These are phyloP conservation scores for Upupa epops DNA, from an alignment of 2,113 vertebrate genomes.

Conservation along the genomic window DNA sequence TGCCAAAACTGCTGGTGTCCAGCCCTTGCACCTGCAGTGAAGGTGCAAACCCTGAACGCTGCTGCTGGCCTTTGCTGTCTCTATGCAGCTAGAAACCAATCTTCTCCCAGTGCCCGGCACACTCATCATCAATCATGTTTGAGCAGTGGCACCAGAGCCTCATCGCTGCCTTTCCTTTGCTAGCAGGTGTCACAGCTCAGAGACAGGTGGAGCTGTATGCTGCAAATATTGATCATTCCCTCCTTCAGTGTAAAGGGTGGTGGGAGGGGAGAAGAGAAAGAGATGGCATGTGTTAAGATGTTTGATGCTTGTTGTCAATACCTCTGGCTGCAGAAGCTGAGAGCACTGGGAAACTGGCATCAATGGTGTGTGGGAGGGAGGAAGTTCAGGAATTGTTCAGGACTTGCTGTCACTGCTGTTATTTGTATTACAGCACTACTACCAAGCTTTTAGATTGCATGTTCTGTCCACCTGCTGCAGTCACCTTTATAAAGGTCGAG, in stretches of 20 bases:
- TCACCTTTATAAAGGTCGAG: neutral
- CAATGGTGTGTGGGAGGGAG: neutral
- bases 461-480: neutral
- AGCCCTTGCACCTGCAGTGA: too few relatives aligned
- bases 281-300: neutral
- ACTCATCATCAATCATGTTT: constrained; percentile 24
- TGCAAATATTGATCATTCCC: neutral
- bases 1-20: too few relatives aligned
- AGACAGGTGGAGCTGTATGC: neutral
- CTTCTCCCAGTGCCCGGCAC: constrained; percentile 6
- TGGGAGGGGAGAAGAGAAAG: neutral
- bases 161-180: neutral
- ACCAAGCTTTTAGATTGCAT: neutral
- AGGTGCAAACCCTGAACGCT: too few relatives aligned
- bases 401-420: neutral
- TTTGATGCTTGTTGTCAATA: constrained; percentile 8
- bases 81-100: constrained; percentile 12
- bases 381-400: neutral
- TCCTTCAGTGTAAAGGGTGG: neutral
- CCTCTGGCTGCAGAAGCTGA: neutral
- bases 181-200: neutral
- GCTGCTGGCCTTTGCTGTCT: too few relatives aligned
- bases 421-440: neutral
- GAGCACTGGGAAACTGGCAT: neutral
- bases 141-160: neutral